phyloP scores from a whole-genome alignment of 2,888 invertebrate species.

The Chorisops tibialis region DNA sequence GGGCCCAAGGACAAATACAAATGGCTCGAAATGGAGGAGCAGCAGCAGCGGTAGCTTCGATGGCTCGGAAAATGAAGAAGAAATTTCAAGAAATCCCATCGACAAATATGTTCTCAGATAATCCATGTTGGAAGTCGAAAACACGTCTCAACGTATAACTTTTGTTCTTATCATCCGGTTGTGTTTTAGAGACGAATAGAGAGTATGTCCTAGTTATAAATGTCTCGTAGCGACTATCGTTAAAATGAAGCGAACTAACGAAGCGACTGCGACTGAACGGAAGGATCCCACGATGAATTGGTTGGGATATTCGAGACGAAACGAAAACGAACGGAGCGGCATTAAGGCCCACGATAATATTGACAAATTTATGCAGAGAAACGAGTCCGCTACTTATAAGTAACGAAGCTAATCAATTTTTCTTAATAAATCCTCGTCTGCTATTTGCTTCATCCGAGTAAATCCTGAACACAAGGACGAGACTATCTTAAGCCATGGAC shows the following conservation, averaged over 20 bases:
- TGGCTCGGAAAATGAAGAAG: background rate
- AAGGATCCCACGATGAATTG: conserved; percentile 20
- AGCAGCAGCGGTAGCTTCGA: too few relatives aligned
- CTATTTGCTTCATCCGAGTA: conserved; percentile 18
- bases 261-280: background rate
- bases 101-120: conserved; percentile 28
- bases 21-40: too few relatives aligned
- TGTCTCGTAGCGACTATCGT: background rate
- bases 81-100: conserved; percentile 18
- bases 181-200: background rate
- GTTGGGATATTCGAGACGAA: too few relatives aligned
- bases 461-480: background rate
- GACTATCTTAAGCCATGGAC: conserved; percentile 4
- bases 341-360: conserved; percentile 28
- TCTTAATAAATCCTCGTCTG: conserved; percentile 33
- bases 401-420: conserved; percentile 35
- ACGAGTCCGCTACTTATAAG: conserved; percentile 32
- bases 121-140: conserved; percentile 21
- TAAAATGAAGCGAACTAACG: background rate
- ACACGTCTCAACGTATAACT: conserved; percentile 26
- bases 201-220: background rate
- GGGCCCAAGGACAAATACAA: too few relatives aligned
- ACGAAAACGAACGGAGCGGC: conserved; percentile 3
- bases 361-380: conserved; percentile 34
- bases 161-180: conserved; percentile 19